Evolutionary conservation across 2,888 invertebrate species (phyloP).

Genomic region (Amblyteles armatorius): DNA sequence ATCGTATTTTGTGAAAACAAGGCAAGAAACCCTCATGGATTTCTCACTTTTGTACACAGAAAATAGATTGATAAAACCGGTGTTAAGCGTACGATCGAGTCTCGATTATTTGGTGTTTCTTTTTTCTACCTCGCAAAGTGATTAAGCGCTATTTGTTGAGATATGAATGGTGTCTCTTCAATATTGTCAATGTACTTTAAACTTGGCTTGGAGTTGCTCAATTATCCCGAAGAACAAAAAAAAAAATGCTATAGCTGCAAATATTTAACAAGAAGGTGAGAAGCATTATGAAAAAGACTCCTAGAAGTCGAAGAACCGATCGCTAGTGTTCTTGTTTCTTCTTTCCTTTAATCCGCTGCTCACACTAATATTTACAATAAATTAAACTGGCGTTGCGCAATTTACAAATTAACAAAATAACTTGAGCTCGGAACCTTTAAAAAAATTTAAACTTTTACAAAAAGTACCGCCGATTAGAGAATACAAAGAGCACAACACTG

Average conservation of each 20-base stretch:
- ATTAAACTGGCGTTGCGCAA: conserved; percentile 35
- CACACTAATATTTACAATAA: conserved; percentile 60
- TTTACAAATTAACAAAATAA: conserved; percentile 41
- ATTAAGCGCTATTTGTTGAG: not conserved
- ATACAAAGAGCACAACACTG: not conserved
- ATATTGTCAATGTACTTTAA: not conserved
- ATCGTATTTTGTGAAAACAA: not conserved
- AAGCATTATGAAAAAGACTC: not conserved
- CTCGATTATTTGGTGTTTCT: conserved; percentile 1
- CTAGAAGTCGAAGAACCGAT: not conserved
- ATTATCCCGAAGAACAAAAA: not conserved
- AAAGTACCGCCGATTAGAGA: not conserved
- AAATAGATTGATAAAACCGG: not conserved
- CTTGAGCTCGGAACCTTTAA: not conserved
- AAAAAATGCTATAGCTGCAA: not conserved
- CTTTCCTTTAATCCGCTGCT: not conserved
- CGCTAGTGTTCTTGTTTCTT: not conserved
- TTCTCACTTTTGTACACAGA: not conserved
- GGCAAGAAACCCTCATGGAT: not conserved
- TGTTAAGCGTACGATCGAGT: not conserved
- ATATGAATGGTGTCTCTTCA: not conserved
- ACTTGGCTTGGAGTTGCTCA: not conserved
- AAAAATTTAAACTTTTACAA: not conserved
- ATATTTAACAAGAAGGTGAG: not conserved
- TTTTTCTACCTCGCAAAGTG: not conserved